Base-by-base conservation (phyloP, 2,797 vertebrate species). In the Siniperca undulata region DNA sequence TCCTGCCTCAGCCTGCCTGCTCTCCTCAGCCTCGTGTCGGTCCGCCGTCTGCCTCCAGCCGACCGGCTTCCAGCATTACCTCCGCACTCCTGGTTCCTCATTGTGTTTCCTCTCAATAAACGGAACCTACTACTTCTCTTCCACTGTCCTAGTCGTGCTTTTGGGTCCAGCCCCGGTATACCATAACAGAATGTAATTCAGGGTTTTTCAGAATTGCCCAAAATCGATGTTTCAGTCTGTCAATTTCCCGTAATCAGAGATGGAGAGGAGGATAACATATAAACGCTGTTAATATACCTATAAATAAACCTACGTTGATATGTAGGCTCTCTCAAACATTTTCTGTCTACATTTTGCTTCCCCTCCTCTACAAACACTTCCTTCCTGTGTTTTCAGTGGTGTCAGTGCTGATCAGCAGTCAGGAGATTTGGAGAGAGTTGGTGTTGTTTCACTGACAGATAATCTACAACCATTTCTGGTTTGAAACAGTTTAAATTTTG, bases 401-500 rank as follows among this genome's bases (percentile, higher is more conserved):
- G 24, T 64, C 16, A 2, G 34, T 42, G 66, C 61, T 73, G 62
- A 62, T 65, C 22, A 22, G 48, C 40, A 61, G 52, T 42, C 38
- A 24, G 56, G 34, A 52, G 58, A 1, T 12, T 38, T 44, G 61
- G 12, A 36, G 52, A 20, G 40, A 60, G 59, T 27, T 58, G 60
- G 44, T 55, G 42, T 38, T 50, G 61, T 60, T 60, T 73, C 20
- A 17, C 46, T 48, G 46, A 56, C 44, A 27, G 36, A 76, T 67
- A 36, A 34, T 65, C 27, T 5, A 1, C 58, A 62, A 5, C 36
- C n/a, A 19, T 52, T 38, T 60, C 59, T 52, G 14, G 0, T 66
- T 46, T 50, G 16, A 78, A 69, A 83, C 62, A 0, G 34, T 86
- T 84, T 76, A 10, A 50, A 7, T 30, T 1, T 4, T 50, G 9